These are phyloP conservation scores for Toxotes chatareus DNA, from an alignment of 2,113 vertebrate species.

Conservation along the genomic window DNA sequence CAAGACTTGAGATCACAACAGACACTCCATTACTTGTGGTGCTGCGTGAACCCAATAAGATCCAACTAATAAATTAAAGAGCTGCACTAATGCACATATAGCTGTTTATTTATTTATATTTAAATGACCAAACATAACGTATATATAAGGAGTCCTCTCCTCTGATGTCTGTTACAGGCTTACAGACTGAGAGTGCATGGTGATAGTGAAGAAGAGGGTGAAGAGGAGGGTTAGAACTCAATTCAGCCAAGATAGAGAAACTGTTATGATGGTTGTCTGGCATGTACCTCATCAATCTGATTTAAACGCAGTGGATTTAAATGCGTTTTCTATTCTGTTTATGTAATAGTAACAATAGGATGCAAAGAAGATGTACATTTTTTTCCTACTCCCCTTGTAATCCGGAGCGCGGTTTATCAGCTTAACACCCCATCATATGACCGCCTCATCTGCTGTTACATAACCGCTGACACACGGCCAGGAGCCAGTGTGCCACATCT, in stretches of 20 bases:
- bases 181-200: not conserved
- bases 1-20: not conserved
- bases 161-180: too few species aligned
- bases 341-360: not conserved
- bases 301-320: not conserved
- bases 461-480: conserved; percentile 34
- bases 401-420: conserved; percentile 6
- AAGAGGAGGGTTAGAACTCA: not conserved
- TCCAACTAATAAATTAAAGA: not conserved
- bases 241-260: too few species aligned
- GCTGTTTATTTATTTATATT: too few species aligned
- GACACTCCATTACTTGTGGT: not conserved
- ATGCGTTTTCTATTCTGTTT: not conserved
- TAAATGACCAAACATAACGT: too few species aligned
- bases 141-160: too few species aligned
- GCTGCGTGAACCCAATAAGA: not conserved
- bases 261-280: not conserved
- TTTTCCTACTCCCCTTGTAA: not conserved
- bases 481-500: conserved; percentile 29
- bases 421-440: conserved; percentile 34
- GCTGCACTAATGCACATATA: not conserved
- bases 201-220: not conserved
- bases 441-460: conserved; percentile 47
- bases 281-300: not conserved
- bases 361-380: not conserved